Evolutionary conservation across 1,140 invertebrate genomes (phyloP).

Genomic region (Zaprionus nigranus): DNA sequence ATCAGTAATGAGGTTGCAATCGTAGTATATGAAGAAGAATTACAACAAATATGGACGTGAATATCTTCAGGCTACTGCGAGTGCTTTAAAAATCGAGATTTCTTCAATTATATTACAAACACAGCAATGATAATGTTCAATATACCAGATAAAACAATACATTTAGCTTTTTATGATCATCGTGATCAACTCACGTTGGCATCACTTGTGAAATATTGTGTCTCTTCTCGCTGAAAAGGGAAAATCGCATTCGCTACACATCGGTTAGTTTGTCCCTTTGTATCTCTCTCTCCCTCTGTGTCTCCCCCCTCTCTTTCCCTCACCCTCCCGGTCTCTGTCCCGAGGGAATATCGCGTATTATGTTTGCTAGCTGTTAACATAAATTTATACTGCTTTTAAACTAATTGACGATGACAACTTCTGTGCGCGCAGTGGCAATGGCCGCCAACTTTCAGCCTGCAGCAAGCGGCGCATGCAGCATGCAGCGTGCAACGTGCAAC

Average conservation of each 20-base stretch:
- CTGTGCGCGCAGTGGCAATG: conserved; percentile 37
- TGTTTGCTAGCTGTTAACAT: conserved; percentile 71
- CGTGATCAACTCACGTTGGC: conserved; percentile 6
- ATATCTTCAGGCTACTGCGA: too few species aligned
- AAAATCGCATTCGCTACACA: conserved; percentile 45
- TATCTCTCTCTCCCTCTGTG: not conserved
- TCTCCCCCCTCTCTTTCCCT: not conserved
- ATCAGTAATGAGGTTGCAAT: not conserved
- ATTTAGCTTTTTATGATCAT: not conserved
- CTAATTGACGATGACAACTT: conserved; percentile 77
- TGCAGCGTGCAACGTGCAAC: conserved; percentile 22
- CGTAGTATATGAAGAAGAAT: too few species aligned
- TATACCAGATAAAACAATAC: not conserved
- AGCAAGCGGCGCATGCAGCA: not conserved
- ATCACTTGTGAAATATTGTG: conserved; percentile 6
- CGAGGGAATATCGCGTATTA: conserved; percentile 53
- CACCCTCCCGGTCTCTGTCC: conserved; percentile 13
- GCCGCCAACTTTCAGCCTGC: not conserved
- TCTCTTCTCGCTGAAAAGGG: conserved; percentile 43
- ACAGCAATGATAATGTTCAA: too few species aligned
- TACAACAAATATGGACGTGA: too few species aligned
- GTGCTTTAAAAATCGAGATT: too few species aligned
- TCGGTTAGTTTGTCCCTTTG: conserved; percentile 25
- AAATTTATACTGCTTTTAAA: conserved; percentile 74
- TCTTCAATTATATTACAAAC: too few species aligned